These are phyloP conservation scores for Adineta ricciae DNA, from an alignment of 2,888 invertebrate genomes.

Conservation along the genomic window DNA sequence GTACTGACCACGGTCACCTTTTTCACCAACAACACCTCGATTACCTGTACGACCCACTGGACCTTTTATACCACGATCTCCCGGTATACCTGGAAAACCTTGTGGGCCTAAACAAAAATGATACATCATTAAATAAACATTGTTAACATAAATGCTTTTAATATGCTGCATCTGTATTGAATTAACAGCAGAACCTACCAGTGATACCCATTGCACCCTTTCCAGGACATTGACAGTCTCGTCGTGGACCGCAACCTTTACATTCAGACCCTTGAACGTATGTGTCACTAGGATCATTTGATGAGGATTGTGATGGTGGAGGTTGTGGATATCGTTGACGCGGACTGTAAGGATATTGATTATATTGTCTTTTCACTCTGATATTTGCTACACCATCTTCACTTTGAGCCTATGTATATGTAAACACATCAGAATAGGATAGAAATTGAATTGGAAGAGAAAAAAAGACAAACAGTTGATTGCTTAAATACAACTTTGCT, in stretches of 20 bases:
- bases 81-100: slow-evolving; percentile 30
- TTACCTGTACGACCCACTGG: slow-evolving; percentile 32
- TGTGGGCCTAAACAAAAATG: slow-evolving; percentile 23
- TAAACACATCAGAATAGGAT: neutral
- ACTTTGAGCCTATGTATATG: neutral
- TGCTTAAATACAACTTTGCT: neutral
- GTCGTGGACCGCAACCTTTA: slow-evolving; percentile 19
- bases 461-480: neutral
- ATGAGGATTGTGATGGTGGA: neutral
- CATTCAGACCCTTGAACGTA: neutral
- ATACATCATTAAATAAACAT: too few relatives aligned
- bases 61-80: slow-evolving; percentile 28
- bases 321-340: slow-evolving; percentile 1
- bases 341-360: neutral
- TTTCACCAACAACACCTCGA: slow-evolving; percentile 26
- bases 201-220: slow-evolving; percentile 32
- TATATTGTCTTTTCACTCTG: neutral
- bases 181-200: neutral
- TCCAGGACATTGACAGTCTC: slow-evolving; percentile 33
- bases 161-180: neutral
- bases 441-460: too few relatives aligned
- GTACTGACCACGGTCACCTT: slow-evolving; percentile 29
- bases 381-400: neutral
- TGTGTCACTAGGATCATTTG: neutral
- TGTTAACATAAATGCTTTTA: too few relatives aligned